These are phyloP conservation scores for Micoletzkya japonica DNA, from an alignment of 2,888 invertebrate species.

Conservation along the genomic window DNA sequence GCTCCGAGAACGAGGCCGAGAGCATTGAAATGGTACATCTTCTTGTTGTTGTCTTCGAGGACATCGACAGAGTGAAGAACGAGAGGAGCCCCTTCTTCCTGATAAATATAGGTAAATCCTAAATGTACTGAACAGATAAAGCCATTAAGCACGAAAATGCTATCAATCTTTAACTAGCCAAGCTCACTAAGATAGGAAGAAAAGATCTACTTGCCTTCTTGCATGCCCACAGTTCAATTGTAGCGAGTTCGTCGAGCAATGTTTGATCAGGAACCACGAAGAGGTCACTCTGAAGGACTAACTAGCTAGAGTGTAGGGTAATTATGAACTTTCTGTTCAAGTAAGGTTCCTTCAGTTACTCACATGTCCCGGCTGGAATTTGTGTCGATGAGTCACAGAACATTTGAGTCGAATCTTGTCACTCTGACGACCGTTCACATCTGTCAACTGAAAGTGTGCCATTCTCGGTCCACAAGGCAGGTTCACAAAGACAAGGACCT, in stretches of 20 bases:
- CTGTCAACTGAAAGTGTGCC: slow-evolving; percentile 32
- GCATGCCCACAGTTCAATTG: slow-evolving; percentile 35
- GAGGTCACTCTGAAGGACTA: slow-evolving; percentile 33
- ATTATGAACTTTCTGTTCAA: no score
- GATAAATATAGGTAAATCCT: not conserved
- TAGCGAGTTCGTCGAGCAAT: slow-evolving; percentile 28
- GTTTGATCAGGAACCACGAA: slow-evolving; percentile 37
- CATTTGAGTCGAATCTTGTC: slow-evolving; percentile 38
- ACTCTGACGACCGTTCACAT: slow-evolving; percentile 31
- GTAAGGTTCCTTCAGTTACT: no score
- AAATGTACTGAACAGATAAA: no score
- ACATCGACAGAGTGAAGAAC: slow-evolving; percentile 34
- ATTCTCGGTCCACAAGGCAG: no score
- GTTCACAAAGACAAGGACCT: not conserved
- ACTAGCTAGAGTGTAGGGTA: no score
- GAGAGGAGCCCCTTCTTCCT: slow-evolving; percentile 26
- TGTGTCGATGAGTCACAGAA: slow-evolving; percentile 36
- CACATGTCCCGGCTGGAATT: slow-evolving; percentile 39
- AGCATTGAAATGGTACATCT: slow-evolving; percentile 33
- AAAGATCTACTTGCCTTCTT: no score
- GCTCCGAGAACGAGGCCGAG: slow-evolving; percentile 9
- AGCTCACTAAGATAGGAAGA: no score
- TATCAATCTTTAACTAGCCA: no score
- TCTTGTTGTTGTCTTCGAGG: slow-evolving; percentile 31
- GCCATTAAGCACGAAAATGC: no score